phyloP scores from a whole-genome alignment of 2,113 vertebrate genomes.

The Mastomys natalensis region DNA sequence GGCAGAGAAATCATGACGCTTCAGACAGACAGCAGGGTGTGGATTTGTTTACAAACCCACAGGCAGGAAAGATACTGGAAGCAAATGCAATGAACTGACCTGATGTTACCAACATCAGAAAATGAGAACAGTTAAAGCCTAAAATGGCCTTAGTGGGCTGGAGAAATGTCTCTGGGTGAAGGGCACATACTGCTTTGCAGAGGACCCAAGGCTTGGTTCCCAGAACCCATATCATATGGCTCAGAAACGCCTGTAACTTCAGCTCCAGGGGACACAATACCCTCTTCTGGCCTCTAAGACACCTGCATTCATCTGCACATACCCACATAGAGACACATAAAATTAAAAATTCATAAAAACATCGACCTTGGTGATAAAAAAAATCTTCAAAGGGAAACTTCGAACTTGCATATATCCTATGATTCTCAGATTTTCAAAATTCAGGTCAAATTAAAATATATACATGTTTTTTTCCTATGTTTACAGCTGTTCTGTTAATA shows the following conservation, averaged over 20 bases:
- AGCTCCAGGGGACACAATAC: background rate
- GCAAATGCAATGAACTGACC: background rate
- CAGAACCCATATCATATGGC: background rate
- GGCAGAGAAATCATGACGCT: background rate
- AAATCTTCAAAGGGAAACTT: slow-evolving; percentile 46
- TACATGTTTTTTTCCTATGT: background rate
- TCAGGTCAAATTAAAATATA: slow-evolving; percentile 33
- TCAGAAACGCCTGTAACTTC: background rate
- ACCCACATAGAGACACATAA: no score
- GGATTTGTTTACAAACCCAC: background rate
- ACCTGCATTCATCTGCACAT: background rate
- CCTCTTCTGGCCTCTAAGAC: no score
- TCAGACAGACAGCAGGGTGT: background rate
- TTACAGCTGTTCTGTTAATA: slow-evolving; percentile 43
- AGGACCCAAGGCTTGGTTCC: background rate
- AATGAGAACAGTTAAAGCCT: background rate
- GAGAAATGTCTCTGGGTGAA: background rate
- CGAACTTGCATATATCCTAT: background rate
- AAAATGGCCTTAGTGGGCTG: background rate
- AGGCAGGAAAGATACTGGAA: background rate
- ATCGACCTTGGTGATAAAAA: background rate
- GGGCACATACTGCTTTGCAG: background rate
- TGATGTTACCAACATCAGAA: no score
- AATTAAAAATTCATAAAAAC: background rate
- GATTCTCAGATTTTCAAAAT: slow-evolving; percentile 11